Conservation (phyloP, 2,797 vertebrate species). For the Spinibarbus caldwelli region DNA sequence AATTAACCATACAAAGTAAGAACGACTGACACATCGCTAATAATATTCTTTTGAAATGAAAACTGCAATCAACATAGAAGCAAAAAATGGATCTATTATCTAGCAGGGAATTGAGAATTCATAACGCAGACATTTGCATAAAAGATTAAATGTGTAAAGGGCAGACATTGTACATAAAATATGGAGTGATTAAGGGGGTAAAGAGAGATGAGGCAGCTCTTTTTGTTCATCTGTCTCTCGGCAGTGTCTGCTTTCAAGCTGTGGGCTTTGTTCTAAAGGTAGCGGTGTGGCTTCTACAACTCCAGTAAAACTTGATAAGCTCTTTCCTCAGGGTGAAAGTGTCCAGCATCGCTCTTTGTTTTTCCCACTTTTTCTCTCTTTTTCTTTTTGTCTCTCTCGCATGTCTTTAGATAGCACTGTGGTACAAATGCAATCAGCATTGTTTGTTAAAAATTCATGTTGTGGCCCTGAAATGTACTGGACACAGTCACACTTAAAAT, state of each 20-base stretch:
- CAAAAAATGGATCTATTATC: neutral
- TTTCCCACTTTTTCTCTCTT: neutral
- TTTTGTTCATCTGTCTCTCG: conserved; percentile 16
- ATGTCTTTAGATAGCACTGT: conserved; percentile 3
- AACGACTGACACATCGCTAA: neutral
- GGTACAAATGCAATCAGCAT: neutral
- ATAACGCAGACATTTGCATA: conserved; percentile 13
- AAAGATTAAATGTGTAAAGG: conserved; percentile 29
- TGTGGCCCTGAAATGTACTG: neutral
- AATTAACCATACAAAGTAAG: neutral
- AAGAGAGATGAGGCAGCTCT: conserved; percentile 15
- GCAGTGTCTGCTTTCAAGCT: conserved; percentile 42
- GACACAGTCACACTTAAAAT: neutral
- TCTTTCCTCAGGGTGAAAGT: conserved; percentile 24
- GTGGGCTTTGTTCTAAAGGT: conserved; percentile 35
- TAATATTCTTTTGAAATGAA: conserved; percentile 20
- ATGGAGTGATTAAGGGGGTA: conserved; percentile 21
- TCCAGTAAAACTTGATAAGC: conserved; percentile 15
- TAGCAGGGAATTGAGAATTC: conserved; percentile 9
- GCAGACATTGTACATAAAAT: conserved; percentile 14
- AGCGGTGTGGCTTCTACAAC: conserved; percentile 13
- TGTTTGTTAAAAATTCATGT: neutral
- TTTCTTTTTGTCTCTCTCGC: neutral
- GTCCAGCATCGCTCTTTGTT: neutral
- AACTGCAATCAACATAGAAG: neutral